Conservation (phyloP, 2,113 vertebrate genomes). For the Fregetta grallaria region DNA sequence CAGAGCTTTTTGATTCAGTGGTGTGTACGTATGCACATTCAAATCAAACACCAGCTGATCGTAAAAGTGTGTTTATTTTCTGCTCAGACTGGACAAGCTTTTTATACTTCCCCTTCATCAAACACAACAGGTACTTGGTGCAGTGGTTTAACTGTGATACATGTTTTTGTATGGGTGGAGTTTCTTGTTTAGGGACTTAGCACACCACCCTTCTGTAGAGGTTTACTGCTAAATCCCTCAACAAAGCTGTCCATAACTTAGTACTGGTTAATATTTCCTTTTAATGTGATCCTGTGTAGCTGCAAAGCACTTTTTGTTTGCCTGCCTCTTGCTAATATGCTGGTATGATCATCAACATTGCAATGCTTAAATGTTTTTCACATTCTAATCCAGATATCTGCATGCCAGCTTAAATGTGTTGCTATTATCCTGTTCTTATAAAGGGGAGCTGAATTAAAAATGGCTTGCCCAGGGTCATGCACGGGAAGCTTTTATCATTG, state of each 20-base stretch:
- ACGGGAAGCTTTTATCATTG: not conserved
- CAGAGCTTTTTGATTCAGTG: not conserved
- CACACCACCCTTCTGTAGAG: not conserved
- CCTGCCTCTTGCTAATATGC: not conserved
- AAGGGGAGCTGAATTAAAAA: not conserved
- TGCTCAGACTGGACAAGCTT: not conserved
- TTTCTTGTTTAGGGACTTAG: not conserved
- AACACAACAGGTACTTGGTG: not conserved
- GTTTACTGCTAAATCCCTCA: not conserved
- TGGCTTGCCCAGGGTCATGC: not conserved
- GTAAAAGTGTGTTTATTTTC: not conserved
- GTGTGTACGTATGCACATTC: not conserved
- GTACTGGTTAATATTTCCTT: not conserved
- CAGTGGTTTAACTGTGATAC: not conserved
- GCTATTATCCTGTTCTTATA: not conserved
- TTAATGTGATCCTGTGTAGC: not conserved
- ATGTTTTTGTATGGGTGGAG: not conserved
- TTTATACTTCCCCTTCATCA: not conserved
- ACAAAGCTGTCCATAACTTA: not conserved
- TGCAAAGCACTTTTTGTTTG: not conserved
- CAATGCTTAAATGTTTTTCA: not conserved
- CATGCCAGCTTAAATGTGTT: not conserved
- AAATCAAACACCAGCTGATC: not conserved
- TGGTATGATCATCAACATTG: not conserved
- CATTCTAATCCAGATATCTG: not conserved